These are phyloP conservation scores for Ochropacha duplaris DNA, from an alignment of 2,888 invertebrate species.

Conservation along the genomic window DNA sequence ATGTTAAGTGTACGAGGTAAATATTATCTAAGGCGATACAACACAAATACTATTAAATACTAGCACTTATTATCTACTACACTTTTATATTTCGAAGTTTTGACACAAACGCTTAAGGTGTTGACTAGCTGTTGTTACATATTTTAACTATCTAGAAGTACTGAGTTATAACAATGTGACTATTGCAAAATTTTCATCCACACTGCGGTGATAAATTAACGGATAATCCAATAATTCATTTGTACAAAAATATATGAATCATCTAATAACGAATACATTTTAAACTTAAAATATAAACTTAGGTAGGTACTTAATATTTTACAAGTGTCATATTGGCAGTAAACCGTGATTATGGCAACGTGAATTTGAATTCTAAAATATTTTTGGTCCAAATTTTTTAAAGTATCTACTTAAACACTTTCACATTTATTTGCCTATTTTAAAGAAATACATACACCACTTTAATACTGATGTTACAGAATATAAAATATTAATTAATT, in stretches of 20 bases:
- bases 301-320: constrained; percentile 40
- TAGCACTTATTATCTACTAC: constrained; percentile 5
- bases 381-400: constrained; percentile 78
- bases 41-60: constrained; percentile 4
- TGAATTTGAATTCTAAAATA: constrained; percentile 78
- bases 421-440: constrained; percentile 60
- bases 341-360: constrained; percentile 78
- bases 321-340: constrained; percentile 80
- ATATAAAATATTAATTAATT: constrained; percentile 62
- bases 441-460: constrained; percentile 76
- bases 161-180: constrained; percentile 22
- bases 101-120: constrained; percentile 43
- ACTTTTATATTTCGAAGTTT: constrained; percentile 23
- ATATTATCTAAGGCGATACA: constrained; percentile 6
- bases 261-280: constrained; percentile 35
- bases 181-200: constrained; percentile 3
- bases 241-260: constrained; percentile 64
- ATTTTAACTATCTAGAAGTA: constrained; percentile 32
- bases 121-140: constrained; percentile 55
- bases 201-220: constrained; percentile 28
- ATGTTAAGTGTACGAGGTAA: constrained; percentile 15
- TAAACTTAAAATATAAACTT: constrained; percentile 37
- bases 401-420: constrained; percentile 63
- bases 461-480: constrained; percentile 79
- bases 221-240: constrained; percentile 37